These are phyloP conservation scores for Protomyctophum bolini DNA, from an alignment of 2,113 vertebrate genomes.

Conservation along the genomic window DNA sequence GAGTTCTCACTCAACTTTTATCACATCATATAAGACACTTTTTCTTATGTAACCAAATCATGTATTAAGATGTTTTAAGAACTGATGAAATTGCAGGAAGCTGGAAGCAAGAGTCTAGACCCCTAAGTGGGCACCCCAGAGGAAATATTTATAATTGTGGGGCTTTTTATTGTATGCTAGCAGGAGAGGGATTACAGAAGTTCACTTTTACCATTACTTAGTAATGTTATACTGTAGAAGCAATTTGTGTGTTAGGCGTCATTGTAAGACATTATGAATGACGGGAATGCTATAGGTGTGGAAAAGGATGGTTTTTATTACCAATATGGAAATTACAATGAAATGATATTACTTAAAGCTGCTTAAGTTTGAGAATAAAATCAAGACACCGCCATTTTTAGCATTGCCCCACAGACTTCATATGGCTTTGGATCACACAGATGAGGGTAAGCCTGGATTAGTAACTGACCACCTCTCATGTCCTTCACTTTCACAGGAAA, in stretches of 20 bases:
- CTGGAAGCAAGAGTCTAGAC: neutral
- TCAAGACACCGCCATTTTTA: conserved; percentile 63
- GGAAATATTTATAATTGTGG: neutral
- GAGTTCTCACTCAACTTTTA: neutral
- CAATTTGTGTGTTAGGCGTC: conserved; percentile 30
- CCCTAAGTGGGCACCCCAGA: neutral
- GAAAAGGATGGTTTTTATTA: conserved; percentile 35
- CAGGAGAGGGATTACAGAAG: conserved; percentile 40
- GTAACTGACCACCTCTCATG: conserved; percentile 47
- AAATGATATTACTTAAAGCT: conserved; percentile 38
- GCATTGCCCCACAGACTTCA: conserved; percentile 44
- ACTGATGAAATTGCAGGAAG: neutral
- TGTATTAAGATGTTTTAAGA: neutral
- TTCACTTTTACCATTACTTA: conserved; percentile 47
- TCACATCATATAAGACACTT: neutral
- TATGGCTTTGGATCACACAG: conserved; percentile 20
- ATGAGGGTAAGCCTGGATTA: conserved; percentile 27
- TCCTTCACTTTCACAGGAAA: conserved; percentile 70
- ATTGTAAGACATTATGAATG: conserved; percentile 7
- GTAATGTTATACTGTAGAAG: conserved; percentile 38
- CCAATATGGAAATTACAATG: conserved; percentile 35
- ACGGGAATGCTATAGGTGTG: conserved; percentile 32
- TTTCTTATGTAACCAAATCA: neutral
- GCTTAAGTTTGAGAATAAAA: conserved; percentile 44
- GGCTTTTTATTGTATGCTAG: neutral